Evolutionary conservation across 1,140 invertebrate species (phyloP), one percentile per base, ranked within the genome.

Genomic region (Drosophila gunungcola): DNA sequence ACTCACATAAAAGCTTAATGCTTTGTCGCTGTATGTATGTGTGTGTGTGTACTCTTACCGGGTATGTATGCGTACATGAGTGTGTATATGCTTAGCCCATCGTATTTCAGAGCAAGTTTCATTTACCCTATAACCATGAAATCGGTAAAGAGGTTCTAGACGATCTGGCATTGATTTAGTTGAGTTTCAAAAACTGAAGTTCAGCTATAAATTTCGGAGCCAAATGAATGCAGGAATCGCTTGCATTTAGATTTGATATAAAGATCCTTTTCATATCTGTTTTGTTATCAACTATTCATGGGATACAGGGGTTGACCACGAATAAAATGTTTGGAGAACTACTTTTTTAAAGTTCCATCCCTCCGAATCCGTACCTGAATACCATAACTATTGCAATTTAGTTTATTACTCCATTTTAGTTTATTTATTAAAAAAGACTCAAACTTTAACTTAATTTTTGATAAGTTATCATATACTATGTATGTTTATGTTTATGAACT

Each of bases 31-130:
- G 53, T 75, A 42, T 57, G 45, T 46, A 6, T 56, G 42, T 63
- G 7, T 56, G 34, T 63, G 27, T 75, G 60, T 76, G 45, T 80
- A 46, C 70, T 36, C 48, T 53, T 55, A 60, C 60, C 74, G 62
- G 39, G 51, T 73, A 51, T 84, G 75, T 81, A 68, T 53, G 67
- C 54, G 57, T 73, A 27, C 21, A 16, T 21, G 61, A n/a, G 38
- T 72, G 72, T 80, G 64, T 75, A 52, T 75, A 73, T 64, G 49
- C 57, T 51, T 72, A 75, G 58, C 52, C 79, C 83, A 77, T 73
- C 76, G 83, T 80, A 83, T 83, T 88, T 88, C 83, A 89, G 84
- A 89, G 84, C 84, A 89, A 89, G 84, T 89, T 89, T 73, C 67
- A 21, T 65, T 42, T 81, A 86, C 82, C 43, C 82, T 85, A 56